A percentile compares a stretch with the other conserved stretches of the same genome.
Evolutionary conservation across 64 coral and sea anemone species (phyloP).

Genomic region (Stylophora pistillata): DNA sequence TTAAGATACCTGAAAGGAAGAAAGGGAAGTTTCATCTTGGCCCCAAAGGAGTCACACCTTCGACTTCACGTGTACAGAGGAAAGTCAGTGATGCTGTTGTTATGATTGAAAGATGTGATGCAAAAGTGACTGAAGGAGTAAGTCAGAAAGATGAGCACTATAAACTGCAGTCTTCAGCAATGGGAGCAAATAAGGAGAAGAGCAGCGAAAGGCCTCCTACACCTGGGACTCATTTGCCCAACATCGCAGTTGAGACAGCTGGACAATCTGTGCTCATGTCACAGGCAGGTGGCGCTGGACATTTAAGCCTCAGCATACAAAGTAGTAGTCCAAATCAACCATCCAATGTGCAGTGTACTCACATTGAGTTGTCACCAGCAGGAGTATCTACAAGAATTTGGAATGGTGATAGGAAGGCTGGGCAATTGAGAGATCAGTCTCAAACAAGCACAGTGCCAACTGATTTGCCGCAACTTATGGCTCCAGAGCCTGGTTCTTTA

Average conservation of each 20-base stretch:
- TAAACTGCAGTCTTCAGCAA: too few relatives aligned
- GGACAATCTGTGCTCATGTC: neutral
- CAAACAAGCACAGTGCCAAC: neutral
- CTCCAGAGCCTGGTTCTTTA: neutral
- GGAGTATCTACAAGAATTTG: slow-evolving; percentile 10
- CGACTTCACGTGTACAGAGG: neutral
- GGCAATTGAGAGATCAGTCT: neutral
- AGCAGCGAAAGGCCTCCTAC: neutral
- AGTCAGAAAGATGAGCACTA: neutral
- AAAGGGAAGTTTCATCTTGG: slow-evolving; percentile 22
- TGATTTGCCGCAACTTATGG: neutral
- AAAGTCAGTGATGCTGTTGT: neutral
- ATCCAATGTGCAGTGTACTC: neutral
- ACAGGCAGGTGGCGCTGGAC: neutral
- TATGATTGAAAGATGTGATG: neutral
- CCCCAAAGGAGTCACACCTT: slow-evolving; percentile 17
- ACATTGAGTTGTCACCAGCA: slow-evolving; percentile 12
- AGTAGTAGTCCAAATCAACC: neutral
- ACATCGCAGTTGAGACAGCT: slow-evolving; percentile 8
- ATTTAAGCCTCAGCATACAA: slow-evolving; percentile 22
- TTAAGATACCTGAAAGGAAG: neutral
- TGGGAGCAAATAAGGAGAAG: neutral
- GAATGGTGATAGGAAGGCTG: neutral
- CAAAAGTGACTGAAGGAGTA: neutral
- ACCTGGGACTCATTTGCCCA: neutral